These are phyloP conservation scores for Callocephalon fimbriatum DNA, from an alignment of 2,113 vertebrate species.

Conservation along the genomic window DNA sequence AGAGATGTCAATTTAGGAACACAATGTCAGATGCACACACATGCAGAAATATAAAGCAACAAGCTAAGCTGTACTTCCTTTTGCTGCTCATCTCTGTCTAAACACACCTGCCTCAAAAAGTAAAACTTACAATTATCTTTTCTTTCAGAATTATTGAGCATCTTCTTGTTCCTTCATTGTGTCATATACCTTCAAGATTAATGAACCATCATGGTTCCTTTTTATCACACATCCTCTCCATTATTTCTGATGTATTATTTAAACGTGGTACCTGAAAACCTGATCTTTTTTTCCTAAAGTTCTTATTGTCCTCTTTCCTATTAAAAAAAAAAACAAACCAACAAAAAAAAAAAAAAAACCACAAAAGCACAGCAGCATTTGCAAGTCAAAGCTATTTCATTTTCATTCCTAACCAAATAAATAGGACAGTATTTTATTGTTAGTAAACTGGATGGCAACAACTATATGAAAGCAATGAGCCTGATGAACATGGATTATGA, in stretches of 20 bases:
- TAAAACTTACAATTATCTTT: background rate
- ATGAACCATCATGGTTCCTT: background rate
- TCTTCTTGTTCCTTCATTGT: slow-evolving; percentile 11
- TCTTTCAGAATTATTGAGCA: slow-evolving; percentile 53
- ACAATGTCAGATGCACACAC: background rate
- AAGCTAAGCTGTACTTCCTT: background rate
- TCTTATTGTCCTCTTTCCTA: background rate
- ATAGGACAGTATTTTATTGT: background rate
- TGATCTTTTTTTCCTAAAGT: background rate
- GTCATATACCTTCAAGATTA: slow-evolving; percentile 4
- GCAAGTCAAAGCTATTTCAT: background rate
- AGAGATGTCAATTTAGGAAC: background rate
- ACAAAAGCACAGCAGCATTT: background rate
- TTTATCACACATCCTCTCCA: background rate
- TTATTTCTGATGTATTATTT: slow-evolving; percentile 57
- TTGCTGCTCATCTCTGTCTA: background rate
- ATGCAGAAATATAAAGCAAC: background rate
- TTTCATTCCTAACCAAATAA: background rate
- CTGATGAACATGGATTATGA: background rate
- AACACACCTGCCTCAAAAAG: background rate
- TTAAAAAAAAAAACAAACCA: background rate
- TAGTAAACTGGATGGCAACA: background rate
- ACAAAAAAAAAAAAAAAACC: background rate
- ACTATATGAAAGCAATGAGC: background rate
- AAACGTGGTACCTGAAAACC: background rate